A percentile compares a stretch with the other conserved stretches of the same genome.
Evolutionary conservation across 2,797 vertebrate genomes (phyloP).

Genomic region (Alcedo atthis): DNA sequence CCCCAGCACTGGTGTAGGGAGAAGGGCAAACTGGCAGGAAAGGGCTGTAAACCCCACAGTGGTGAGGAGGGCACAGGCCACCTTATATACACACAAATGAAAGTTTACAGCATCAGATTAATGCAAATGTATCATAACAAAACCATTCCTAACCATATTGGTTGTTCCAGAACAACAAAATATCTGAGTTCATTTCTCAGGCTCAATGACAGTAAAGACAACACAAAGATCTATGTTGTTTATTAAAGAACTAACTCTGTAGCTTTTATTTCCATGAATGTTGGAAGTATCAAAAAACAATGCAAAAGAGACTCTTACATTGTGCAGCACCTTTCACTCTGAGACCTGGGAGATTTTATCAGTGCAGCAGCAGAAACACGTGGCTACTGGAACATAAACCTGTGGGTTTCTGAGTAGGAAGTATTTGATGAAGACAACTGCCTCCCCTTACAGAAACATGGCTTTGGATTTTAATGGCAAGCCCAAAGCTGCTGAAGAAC

Average conservation of each 20-base stretch:
- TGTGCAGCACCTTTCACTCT: background rate
- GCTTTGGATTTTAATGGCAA: background rate
- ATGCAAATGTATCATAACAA: background rate
- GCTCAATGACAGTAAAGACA: background rate
- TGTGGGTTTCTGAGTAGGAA: background rate
- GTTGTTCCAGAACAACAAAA: background rate
- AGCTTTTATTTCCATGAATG: slow-evolving; percentile 43
- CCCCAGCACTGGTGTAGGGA: background rate
- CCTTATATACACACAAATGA: background rate
- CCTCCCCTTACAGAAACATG: background rate
- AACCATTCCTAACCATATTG: background rate
- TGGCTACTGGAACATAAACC: background rate
- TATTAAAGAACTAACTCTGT: background rate
- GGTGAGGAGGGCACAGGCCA: background rate
- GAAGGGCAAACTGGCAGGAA: background rate
- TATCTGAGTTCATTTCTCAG: background rate
- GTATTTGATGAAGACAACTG: rapidly evolving
- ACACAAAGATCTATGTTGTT: background rate
- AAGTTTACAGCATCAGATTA: background rate
- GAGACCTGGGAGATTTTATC: background rate
- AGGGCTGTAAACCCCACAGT: background rate
- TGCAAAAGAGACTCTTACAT: background rate
- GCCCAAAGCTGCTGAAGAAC: background rate
- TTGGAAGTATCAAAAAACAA: background rate
- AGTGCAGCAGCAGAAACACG: background rate